phyloP scores from a whole-genome alignment of 2,113 vertebrate species.

The Geothlypis trichas region DNA sequence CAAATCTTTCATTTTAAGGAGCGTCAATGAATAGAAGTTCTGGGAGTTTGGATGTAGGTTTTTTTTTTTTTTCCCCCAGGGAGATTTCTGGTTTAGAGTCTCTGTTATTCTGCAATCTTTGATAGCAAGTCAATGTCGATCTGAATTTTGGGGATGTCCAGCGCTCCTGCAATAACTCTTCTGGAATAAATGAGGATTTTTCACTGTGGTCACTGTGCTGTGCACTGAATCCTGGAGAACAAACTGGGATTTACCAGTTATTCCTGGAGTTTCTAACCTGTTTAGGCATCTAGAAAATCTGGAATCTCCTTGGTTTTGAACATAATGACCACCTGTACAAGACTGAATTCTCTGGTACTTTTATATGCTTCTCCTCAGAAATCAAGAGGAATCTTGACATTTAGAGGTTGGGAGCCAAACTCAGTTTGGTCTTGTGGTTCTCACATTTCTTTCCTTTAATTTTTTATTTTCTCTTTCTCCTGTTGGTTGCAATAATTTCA shows the following conservation, averaged over 20 bases:
- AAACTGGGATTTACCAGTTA: not conserved
- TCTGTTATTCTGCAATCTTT: not conserved
- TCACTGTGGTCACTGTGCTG: not conserved
- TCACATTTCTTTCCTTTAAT: not conserved
- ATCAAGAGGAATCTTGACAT: not conserved
- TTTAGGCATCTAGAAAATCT: not conserved
- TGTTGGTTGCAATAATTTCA: not conserved
- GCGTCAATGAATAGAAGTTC: not conserved
- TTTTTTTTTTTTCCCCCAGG: too few relatives aligned
- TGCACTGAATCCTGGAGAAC: not conserved
- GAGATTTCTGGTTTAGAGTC: not conserved
- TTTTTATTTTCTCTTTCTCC: not conserved
- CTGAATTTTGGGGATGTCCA: not conserved
- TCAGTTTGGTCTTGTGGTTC: not conserved
- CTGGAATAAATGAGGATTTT: not conserved
- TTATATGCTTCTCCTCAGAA: not conserved
- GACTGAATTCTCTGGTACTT: not conserved
- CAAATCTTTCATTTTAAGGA: not conserved
- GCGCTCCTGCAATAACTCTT: not conserved
- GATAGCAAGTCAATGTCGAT: not conserved
- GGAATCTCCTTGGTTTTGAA: not conserved
- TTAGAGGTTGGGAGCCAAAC: not conserved
- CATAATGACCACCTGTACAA: not conserved
- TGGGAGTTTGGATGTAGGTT: fast-evolving
- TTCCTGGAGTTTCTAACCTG: not conserved